These are phyloP conservation scores for Hermodice carunculata DNA, from an alignment of 2,888 invertebrate genomes.

Conservation along the genomic window DNA sequence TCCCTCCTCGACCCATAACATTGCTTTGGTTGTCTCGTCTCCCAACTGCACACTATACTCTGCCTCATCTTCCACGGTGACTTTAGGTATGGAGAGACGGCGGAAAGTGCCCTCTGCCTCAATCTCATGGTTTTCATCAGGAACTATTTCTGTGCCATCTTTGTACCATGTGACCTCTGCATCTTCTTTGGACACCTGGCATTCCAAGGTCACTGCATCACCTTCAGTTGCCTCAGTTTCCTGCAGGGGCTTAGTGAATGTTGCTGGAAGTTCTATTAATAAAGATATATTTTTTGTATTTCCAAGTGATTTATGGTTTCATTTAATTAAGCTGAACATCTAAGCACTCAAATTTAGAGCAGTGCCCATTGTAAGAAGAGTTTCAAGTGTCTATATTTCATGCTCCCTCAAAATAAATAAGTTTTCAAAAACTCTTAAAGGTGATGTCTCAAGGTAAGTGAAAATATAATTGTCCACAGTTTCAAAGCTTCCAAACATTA, in stretches of 20 bases:
- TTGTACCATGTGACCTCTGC: slow-evolving; percentile 63
- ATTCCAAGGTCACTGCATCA: slow-evolving; percentile 53
- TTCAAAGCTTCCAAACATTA: no score
- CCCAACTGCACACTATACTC: slow-evolving; percentile 60
- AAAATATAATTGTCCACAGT: no score
- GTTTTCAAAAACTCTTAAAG: no score
- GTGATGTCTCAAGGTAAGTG: no score
- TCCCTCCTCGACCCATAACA: slow-evolving; percentile 42
- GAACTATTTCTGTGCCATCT: slow-evolving; percentile 48
- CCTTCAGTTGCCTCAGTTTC: slow-evolving; percentile 53
- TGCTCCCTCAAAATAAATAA: no score
- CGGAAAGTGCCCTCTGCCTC: slow-evolving; percentile 71
- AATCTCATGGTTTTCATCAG: slow-evolving; percentile 50
- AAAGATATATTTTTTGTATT: no score
- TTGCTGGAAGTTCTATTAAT: slow-evolving; percentile 54
- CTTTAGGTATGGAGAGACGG: slow-evolving; percentile 51
- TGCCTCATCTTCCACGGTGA: slow-evolving; percentile 55
- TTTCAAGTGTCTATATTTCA: no score
- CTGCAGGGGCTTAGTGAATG: slow-evolving; percentile 53
- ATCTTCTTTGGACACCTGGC: slow-evolving; percentile 61
- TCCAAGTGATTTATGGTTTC: no score
- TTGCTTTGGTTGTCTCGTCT: slow-evolving; percentile 53
- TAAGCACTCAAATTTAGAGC: no score
- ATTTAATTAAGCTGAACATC: no score
- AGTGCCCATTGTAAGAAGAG: no score